Evolutionary conservation across 2,797 vertebrate genomes (phyloP).

Genomic region (Ctenopoma multispine): DNA sequence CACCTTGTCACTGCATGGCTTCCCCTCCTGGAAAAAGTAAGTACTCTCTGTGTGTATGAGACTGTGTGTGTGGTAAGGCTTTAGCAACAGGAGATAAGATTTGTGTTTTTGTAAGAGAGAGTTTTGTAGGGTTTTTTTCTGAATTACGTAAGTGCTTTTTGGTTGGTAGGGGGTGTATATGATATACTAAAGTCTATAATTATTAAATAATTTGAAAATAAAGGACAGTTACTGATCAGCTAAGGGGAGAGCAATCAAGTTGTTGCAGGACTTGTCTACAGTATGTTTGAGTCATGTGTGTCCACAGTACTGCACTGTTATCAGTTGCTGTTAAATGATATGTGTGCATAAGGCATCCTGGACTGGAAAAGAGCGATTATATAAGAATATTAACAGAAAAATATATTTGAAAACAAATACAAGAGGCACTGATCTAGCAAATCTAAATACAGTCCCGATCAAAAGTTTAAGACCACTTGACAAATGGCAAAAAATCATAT

Average conservation of each 20-base stretch:
- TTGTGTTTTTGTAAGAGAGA: neutral
- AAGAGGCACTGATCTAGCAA: slow-evolving; percentile 3
- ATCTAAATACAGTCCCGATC: too few species aligned
- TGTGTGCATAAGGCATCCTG: neutral
- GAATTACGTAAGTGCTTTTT: slow-evolving; percentile 4
- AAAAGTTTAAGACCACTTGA: too few species aligned
- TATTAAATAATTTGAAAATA: neutral
- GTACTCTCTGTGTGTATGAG: slow-evolving; percentile 33
- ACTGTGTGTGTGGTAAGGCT: slow-evolving; percentile 7
- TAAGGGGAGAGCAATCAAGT: neutral
- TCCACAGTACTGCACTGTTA: neutral
- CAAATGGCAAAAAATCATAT: too few species aligned
- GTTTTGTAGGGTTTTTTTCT: neutral
- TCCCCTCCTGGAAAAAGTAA: slow-evolving; percentile 94
- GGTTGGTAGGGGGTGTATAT: neutral
- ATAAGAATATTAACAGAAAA: neutral
- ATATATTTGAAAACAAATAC: neutral
- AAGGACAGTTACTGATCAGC: neutral
- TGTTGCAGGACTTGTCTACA: neutral
- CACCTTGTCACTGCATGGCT: slow-evolving; percentile 97
- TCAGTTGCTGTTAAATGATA: neutral
- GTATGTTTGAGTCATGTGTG: neutral
- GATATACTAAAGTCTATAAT: neutral
- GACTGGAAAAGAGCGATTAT: neutral
- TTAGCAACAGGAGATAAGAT: neutral